Base-by-base conservation (phyloP, 2,888 invertebrate species). In the Marronus borbonicus region DNA sequence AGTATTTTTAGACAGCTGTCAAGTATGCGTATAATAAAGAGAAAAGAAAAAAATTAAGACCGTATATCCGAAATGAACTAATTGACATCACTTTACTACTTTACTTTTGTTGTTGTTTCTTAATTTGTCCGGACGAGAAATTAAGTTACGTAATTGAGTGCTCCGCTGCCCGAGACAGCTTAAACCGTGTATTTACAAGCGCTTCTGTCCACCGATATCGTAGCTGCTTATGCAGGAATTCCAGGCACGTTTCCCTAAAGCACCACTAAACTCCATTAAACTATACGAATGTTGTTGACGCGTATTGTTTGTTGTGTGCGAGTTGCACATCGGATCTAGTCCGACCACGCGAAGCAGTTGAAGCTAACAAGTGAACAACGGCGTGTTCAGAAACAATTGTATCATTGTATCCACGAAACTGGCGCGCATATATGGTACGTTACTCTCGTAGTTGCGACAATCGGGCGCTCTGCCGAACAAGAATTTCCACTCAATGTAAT, bases 1-100 rank as follows among this genome's bases (percentile, higher is more conserved):
- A 44, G 28, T 65, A 14, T 64, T 70, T 70, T 70, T 55, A 55
- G 69, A 70, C 55, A 70, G 52, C 55, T 70, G 55, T 70, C 69
- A 70, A n/a, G 14, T 52, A 50, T 24, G 50, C 31, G n/a, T 31
- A 36, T 3, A 17, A 52, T n/a, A 52, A 17, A 7, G 7, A n/a
- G 5, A 14, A 12, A 52, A 14, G 0, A n/a, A 17, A 14, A 70
- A 55, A 55, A 70, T 36, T 70, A 70, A 76, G 81, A 80, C 80
- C 82, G 80, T n/a, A 50, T n/a, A n/a, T 52, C 52, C 44, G 8
- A 44, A 44, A 44, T 44, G 58, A 78, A 77, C 72, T 80, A 82
- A 82, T 82, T 81, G 82, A 82, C 82, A 80, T 79, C 78, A 81
- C 79, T 82, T 81, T 78, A 78, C 78, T 76, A 78, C 79, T 36